These are phyloP conservation scores for Trichacis sp. DNA, from an alignment of 2,888 invertebrate species.

Conservation along the genomic window DNA sequence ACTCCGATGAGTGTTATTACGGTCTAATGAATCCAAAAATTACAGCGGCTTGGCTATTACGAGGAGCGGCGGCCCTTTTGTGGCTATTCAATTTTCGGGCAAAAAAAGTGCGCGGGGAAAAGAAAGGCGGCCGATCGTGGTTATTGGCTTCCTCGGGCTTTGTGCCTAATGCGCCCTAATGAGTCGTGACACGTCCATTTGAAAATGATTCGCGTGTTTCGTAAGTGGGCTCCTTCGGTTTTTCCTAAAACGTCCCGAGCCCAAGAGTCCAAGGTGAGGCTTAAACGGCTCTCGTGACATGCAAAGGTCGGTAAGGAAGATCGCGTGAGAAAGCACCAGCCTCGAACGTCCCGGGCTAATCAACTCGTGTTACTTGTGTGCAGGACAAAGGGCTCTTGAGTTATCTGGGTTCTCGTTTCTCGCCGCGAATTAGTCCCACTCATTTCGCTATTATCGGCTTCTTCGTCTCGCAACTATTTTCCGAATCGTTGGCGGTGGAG, in stretches of 20 bases:
- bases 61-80: constrained; percentile 22
- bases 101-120: neutral
- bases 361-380: too few relatives aligned
- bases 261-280: constrained; percentile 32
- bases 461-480: constrained; percentile 5
- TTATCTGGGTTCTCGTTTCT: constrained; percentile 22
- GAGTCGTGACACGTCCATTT: constrained; percentile 38
- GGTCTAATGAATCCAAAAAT: constrained; percentile 19
- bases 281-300: constrained; percentile 41
- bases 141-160: constrained; percentile 18
- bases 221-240: constrained; percentile 23
- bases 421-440: constrained; percentile 29
- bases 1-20: constrained; percentile 9
- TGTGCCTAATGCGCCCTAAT: constrained; percentile 36
- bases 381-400: constrained; percentile 16
- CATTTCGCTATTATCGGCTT: constrained; percentile 40
- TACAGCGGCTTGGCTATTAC: constrained; percentile 18
- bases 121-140: constrained; percentile 9
- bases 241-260: constrained; percentile 35
- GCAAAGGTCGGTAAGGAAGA: constrained; percentile 43
- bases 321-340: constrained; percentile 51
- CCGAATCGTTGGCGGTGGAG: too few relatives aligned
- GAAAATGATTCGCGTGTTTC: constrained; percentile 28
- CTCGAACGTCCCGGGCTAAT: constrained; percentile 29
- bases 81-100: constrained; percentile 27